These are phyloP conservation scores for Lepidostoma basale DNA, from an alignment of 1,140 invertebrate species.

Conservation along the genomic window DNA sequence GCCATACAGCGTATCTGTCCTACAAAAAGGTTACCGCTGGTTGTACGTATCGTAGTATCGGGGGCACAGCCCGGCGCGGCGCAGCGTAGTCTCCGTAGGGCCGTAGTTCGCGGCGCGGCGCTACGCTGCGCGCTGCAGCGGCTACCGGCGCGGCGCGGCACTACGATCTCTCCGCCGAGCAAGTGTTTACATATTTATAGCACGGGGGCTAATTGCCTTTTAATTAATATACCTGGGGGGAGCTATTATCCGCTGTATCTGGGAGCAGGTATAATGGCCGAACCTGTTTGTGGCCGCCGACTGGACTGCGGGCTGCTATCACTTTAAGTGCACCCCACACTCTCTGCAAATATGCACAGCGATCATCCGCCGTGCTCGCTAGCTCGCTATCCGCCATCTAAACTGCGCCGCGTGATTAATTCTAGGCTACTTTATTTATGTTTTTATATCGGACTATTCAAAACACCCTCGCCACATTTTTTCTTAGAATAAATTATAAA, in stretches of 20 bases:
- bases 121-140: conserved; percentile 4
- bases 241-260: conserved; percentile 32
- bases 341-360: background rate
- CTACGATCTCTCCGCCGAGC: background rate
- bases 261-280: conserved; percentile 32
- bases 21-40: background rate
- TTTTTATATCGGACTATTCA: no score
- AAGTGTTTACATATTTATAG: conserved; percentile 43
- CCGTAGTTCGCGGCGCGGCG: no score
- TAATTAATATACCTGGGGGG: conserved; percentile 38
- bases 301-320: conserved; percentile 26
- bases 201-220: conserved; percentile 40
- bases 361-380: background rate
- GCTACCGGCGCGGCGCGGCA: background rate
- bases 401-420: no score
- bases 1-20: background rate
- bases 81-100: conserved; percentile 1
- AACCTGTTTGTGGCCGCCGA: conserved; percentile 21
- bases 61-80: no score
- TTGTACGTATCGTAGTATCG: background rate
- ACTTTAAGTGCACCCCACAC: conserved; percentile 33
- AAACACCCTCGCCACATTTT: no score
- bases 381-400: no score
- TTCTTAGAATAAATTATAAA: no score
- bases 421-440: no score